Percentiles rank a stretch among this genome's conserved stretches.
phyloP scores from a whole-genome alignment of 2,797 vertebrate genomes.

The Gadopsis marmoratus region DNA sequence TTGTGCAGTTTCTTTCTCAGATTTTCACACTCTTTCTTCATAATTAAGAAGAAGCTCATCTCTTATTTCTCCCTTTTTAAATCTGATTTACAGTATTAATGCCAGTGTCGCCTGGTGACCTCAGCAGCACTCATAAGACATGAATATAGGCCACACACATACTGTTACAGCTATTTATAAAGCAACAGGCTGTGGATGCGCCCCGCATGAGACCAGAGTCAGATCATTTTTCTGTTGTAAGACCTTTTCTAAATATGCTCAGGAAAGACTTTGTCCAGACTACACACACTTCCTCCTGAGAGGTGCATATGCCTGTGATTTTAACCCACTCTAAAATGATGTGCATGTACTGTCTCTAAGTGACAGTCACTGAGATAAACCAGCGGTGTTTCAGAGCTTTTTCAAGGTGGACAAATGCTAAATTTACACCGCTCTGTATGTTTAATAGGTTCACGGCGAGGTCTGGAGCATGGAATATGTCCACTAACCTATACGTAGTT shows the following conservation, averaged over 20 bases:
- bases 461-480: slow-evolving; percentile 29
- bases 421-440: slow-evolving; percentile 27
- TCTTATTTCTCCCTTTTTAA: too few relatives aligned
- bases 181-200: slow-evolving; percentile 27
- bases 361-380: slow-evolving; percentile 59
- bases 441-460: slow-evolving; percentile 45
- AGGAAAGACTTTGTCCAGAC: slow-evolving; percentile 71
- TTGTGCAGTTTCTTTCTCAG: too few relatives aligned
- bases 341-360: slow-evolving; percentile 47
- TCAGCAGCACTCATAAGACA: slow-evolving; percentile 18
- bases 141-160: slow-evolving; percentile 44
- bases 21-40: background rate
- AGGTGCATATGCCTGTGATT: slow-evolving; percentile 69
- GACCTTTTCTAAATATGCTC: slow-evolving; percentile 55
- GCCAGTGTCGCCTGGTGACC: slow-evolving; percentile 12
- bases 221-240: slow-evolving; percentile 48
- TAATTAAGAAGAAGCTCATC: background rate
- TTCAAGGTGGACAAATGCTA: slow-evolving; percentile 25
- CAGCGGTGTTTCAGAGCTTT: slow-evolving; percentile 49
- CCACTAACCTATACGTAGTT: background rate
- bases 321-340: slow-evolving; percentile 67
- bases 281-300: slow-evolving; percentile 61
- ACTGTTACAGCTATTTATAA: slow-evolving; percentile 47
- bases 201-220: slow-evolving; percentile 29
- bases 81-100: slow-evolving; percentile 3